phyloP scores from a whole-genome alignment of 2,888 invertebrate species.

The Rotaria sp. region DNA sequence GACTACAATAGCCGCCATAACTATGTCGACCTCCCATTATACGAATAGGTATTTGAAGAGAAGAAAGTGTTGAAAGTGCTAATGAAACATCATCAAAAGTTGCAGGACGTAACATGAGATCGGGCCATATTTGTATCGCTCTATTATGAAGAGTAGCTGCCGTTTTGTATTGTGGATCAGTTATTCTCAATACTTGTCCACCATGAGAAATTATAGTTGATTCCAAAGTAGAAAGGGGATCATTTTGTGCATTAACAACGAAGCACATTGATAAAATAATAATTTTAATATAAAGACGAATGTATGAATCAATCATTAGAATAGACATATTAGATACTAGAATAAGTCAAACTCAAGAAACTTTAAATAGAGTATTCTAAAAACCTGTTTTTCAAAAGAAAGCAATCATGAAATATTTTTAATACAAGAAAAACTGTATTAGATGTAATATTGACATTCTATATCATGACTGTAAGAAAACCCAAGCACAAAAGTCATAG shows the following conservation, averaged over 20 bases:
- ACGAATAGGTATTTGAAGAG: not conserved
- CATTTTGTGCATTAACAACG: not conserved
- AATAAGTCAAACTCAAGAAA: no score
- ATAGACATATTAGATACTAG: no score
- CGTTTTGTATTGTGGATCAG: not conserved
- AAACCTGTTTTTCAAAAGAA: no score
- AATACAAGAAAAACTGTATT: no score
- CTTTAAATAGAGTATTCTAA: no score
- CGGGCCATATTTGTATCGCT: not conserved
- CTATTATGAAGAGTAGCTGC: conserved; percentile 2
- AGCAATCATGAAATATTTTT: no score
- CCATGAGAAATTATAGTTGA: conserved; percentile 2
- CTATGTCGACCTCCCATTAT: not conserved
- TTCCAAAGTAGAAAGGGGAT: not conserved
- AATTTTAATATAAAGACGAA: no score
- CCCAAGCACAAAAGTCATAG: no score
- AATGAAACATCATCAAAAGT: not conserved
- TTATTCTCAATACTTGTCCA: conserved; percentile 1
- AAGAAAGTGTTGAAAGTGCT: not conserved
- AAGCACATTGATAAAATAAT: no score
- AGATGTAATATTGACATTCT: no score
- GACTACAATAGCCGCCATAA: conserved; percentile 4
- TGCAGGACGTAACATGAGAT: not conserved
- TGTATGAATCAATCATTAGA: no score
- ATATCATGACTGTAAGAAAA: no score